Evolutionary conservation across 1,140 invertebrate genomes (phyloP).

Genomic region (Drosophila ananassae): DNA sequence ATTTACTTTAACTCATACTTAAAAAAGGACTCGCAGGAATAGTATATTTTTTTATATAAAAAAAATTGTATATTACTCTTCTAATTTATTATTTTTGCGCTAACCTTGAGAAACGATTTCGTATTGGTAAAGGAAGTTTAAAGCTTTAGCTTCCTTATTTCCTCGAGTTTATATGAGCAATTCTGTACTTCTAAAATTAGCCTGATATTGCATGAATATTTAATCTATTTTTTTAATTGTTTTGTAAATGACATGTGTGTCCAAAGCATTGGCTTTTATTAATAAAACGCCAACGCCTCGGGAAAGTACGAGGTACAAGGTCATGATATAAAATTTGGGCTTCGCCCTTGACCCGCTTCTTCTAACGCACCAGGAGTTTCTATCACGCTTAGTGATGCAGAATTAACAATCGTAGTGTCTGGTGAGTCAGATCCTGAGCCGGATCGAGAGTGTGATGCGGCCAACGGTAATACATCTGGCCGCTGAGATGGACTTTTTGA

Average conservation of each 20-base stretch:
- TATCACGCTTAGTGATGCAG: background rate
- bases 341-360: constrained; percentile 50
- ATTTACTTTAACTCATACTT: constrained; percentile 65
- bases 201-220: constrained; percentile 44
- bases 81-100: constrained; percentile 73
- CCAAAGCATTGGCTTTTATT: constrained; percentile 41
- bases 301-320: constrained; percentile 80
- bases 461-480: background rate
- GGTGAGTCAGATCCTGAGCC: constrained; percentile 49
- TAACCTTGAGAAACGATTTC: constrained; percentile 68
- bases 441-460: constrained; percentile 9
- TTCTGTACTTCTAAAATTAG: constrained; percentile 56
- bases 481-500: constrained; percentile 58
- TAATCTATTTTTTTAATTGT: background rate
- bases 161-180: constrained; percentile 54
- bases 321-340: constrained; percentile 82
- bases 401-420: constrained; percentile 29
- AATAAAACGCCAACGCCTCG: constrained; percentile 79
- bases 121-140: constrained; percentile 38
- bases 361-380: constrained; percentile 6
- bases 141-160: constrained; percentile 14
- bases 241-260: background rate
- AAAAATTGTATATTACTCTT: constrained; percentile 78
- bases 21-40: constrained; percentile 45
- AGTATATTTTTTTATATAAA: constrained; percentile 27